phyloP scores from a whole-genome alignment of 1,140 invertebrate species.

The Cardiocondyla obscurior region DNA sequence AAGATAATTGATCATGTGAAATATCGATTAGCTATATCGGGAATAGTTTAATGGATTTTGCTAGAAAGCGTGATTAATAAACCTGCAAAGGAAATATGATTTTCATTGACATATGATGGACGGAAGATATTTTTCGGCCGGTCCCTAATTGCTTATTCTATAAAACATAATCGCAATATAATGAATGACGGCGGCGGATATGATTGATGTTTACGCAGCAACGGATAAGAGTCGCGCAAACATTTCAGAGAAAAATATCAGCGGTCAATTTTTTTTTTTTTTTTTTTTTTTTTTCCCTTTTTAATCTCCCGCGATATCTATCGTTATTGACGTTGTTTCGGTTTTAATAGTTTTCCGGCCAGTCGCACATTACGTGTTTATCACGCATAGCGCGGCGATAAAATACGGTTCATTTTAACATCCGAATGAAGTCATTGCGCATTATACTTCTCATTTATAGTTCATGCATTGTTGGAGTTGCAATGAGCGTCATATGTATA shows the following conservation, averaged over 20 bases:
- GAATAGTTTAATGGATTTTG: conserved; percentile 59
- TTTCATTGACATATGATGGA: conserved; percentile 54
- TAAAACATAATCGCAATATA: conserved; percentile 44
- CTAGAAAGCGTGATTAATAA: conserved; percentile 69
- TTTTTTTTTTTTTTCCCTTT: background rate
- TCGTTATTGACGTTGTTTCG: background rate
- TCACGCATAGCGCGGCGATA: background rate
- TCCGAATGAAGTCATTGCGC: conserved; percentile 5
- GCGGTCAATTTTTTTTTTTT: background rate
- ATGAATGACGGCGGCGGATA: conserved; percentile 62
- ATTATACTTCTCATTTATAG: background rate
- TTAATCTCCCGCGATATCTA: background rate
- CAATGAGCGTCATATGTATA: background rate
- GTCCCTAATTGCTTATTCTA: conserved; percentile 70
- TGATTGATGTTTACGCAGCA: conserved; percentile 65
- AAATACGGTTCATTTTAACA: background rate
- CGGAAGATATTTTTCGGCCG: conserved; percentile 41
- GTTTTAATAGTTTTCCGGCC: background rate
- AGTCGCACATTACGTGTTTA: background rate
- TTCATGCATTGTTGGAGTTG: background rate
- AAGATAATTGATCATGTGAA: conserved; percentile 53
- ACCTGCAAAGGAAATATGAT: conserved; percentile 63
- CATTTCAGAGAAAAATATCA: conserved; percentile 10
- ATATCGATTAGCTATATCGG: conserved; percentile 40
- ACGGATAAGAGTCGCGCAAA: background rate